Evolutionary conservation across 2,888 invertebrate species (phyloP), one percentile per base, ranked within the genome.

Genomic region (Cremastinae sp.): DNA sequence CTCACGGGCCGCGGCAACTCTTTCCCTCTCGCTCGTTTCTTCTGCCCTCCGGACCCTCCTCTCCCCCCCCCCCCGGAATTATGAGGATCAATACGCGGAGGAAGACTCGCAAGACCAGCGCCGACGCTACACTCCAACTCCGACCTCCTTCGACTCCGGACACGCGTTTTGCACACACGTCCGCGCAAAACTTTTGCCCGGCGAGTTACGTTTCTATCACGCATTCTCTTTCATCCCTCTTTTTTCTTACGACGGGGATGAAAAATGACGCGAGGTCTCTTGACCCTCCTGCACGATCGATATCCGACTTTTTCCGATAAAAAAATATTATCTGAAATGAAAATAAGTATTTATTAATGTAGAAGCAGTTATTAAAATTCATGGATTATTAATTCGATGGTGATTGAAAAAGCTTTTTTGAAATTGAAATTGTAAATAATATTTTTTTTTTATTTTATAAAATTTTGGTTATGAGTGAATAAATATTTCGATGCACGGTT

Each of bases 1-100:
- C 18, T 55, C 43, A 41, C 18, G 28, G 51, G 18, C 59, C 77
- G 37, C 37, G 22, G 45, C 37, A 56, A 45, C 65, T 56, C 61
- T 74, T 61, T 68, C 78, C 39, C 56, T 72, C 75, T 74, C 58
- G 62, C 64, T 71, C 78, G 65, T 61, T 55, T 14, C 65, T 5
- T 10, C 71, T 74, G 71, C 79, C 81, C 76, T 76, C 80, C 81
- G 68, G 78, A 74, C 77, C 77, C 72, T 73, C 65, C 76, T 69
- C 66, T 83, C 82, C 74, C 65, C 76, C 70, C 66, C 83, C 82
- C 83, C 84, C 83, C 85, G 83, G 84, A 89, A 89, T 89, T 89
- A 89, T 89, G 88, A 89, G 88, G 89, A 89, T 89, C 89, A 89
- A 89, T 89, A 89, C 89, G 84, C 88, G 78, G 86, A 86, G 86